Evolutionary conservation across 2,797 vertebrate species (phyloP).

Genomic region (Myiotriccus ornatus): DNA sequence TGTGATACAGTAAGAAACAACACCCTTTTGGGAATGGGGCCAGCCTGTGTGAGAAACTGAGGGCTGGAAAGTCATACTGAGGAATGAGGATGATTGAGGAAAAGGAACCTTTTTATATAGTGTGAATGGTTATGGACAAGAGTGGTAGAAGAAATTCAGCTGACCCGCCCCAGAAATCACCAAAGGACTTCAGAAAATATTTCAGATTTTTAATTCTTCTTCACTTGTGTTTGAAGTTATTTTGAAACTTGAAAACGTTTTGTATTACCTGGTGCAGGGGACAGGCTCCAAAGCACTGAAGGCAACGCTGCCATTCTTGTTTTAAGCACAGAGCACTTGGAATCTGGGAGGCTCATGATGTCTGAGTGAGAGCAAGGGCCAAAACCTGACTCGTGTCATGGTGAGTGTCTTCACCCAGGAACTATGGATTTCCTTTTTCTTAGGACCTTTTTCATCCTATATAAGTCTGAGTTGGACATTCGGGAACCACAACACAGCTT

Average conservation of each 20-base stretch:
- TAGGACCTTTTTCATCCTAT: not conserved
- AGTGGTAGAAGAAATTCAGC: not conserved
- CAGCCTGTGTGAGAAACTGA: not conserved
- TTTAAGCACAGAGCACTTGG: not conserved
- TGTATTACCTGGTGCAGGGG: not conserved
- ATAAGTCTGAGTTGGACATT: not conserved
- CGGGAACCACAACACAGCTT: not conserved
- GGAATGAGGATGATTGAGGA: not conserved
- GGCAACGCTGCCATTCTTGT: fast-evolving
- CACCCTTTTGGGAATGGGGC: not conserved
- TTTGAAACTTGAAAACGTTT: not conserved
- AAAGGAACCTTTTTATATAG: not conserved
- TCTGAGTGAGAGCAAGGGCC: not conserved
- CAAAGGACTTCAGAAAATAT: not conserved
- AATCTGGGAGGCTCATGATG: not conserved
- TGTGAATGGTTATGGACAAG: not conserved
- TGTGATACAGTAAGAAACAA: not conserved
- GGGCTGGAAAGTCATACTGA: not conserved
- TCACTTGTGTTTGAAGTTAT: not conserved
- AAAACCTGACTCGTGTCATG: not conserved
- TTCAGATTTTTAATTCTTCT: not conserved
- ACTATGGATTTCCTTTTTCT: not conserved
- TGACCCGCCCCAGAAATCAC: not conserved
- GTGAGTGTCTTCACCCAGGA: not conserved
- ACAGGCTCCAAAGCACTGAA: not conserved